Conservation (phyloP, 2,113 vertebrate species). For the Perognathus longimembris region DNA sequence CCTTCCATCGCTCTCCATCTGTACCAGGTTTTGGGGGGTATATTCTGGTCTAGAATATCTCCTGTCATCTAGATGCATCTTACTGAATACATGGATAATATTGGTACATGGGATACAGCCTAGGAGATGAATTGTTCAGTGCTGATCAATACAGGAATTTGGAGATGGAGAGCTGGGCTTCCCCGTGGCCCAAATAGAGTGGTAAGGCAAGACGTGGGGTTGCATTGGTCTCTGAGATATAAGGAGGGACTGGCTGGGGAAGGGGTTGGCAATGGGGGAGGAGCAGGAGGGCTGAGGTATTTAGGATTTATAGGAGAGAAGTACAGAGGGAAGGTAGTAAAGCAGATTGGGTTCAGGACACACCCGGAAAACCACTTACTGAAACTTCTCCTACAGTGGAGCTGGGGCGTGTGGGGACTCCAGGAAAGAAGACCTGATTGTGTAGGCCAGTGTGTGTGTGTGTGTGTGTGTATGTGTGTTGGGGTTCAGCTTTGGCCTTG, state of each 20-base stretch:
- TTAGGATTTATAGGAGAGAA: too few relatives aligned
- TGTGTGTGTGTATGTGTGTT: too few relatives aligned
- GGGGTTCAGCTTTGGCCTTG: too few relatives aligned
- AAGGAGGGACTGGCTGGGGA: neutral
- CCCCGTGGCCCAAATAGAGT: neutral
- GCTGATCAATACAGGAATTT: neutral
- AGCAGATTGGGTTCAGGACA: too few relatives aligned
- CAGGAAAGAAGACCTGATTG: too few relatives aligned
- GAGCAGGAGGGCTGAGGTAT: neutral
- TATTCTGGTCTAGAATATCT: neutral
- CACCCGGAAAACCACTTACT: too few relatives aligned
- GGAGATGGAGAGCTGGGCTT: neutral
- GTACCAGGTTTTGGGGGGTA: neutral
- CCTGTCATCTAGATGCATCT: neutral
- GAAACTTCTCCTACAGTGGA: too few relatives aligned
- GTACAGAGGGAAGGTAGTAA: too few relatives aligned
- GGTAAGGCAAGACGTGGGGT: neutral
- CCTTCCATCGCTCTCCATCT: neutral
- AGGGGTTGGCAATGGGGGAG: neutral
- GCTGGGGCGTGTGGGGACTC: too few relatives aligned
- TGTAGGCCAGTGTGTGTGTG: too few relatives aligned
- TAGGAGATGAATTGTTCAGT: neutral
- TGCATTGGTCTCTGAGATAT: neutral
- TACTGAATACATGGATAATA: slow-evolving; percentile 4
- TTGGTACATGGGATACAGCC: neutral